These are phyloP conservation scores for Spodoptera picta DNA, from an alignment of 2,888 invertebrate species.

Conservation along the genomic window DNA sequence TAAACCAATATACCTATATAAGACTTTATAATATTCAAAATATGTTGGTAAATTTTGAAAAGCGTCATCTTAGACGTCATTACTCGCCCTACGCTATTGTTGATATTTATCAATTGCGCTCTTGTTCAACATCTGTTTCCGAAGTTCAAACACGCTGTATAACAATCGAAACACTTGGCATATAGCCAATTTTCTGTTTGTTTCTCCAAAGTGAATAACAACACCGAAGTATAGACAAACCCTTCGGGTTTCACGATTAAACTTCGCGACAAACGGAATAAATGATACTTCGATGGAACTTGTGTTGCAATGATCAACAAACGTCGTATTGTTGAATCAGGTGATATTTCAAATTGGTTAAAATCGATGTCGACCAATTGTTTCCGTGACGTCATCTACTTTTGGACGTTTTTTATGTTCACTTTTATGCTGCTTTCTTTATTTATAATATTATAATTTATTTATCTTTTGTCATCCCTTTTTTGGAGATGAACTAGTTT, in stretches of 20 bases:
- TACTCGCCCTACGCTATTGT: neutral
- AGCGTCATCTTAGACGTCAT: conserved; percentile 1
- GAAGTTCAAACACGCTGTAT: conserved; percentile 5
- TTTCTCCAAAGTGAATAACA: conserved; percentile 5
- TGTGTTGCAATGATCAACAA: neutral
- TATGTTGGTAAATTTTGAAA: too few relatives aligned
- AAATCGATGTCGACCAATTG: conserved; percentile 7
- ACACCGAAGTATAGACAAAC: conserved; percentile 4
- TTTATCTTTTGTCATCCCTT: neutral
- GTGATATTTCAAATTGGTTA: neutral
- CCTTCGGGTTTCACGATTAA: conserved; percentile 6
- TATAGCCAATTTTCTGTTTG: conserved; percentile 19
- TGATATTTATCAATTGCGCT: conserved; percentile 6
- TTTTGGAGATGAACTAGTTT: neutral
- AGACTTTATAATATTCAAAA: too few relatives aligned
- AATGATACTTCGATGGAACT: conserved; percentile 2
- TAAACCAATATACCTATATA: too few relatives aligned
- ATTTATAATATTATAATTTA: too few relatives aligned
- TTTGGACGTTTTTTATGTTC: neutral
- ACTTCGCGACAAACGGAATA: conserved; percentile 4
- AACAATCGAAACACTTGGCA: conserved; percentile 10
- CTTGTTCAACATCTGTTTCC: neutral
- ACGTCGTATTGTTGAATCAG: neutral
- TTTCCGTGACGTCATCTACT: conserved; percentile 11
- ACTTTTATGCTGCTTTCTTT: conserved; percentile 1